Evolutionary conservation across 2,797 vertebrate genomes (phyloP).

Genomic region (Enteromius thamalakanensis): DNA sequence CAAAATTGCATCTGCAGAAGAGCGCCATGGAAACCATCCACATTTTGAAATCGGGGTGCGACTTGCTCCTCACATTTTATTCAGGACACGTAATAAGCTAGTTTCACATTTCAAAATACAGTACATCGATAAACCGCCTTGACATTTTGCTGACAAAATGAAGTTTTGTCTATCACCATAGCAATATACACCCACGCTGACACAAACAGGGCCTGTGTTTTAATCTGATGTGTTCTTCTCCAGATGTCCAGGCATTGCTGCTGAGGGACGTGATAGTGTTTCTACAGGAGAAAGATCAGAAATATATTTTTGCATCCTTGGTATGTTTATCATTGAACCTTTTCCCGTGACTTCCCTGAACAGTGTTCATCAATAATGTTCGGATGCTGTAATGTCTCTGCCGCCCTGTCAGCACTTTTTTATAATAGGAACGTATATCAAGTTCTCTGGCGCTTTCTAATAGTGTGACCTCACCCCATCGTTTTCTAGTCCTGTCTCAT

Average conservation of each 20-base stretch:
- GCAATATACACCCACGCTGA: conserved; percentile 10
- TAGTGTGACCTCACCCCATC: background rate
- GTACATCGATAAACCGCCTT: background rate
- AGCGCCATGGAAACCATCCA: background rate
- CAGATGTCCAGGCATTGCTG: conserved; percentile 91
- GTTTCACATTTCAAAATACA: background rate
- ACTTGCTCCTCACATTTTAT: background rate
- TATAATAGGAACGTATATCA: background rate
- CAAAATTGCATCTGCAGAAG: background rate
- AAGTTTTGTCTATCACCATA: conserved; percentile 4
- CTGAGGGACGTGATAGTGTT: conserved; percentile 89
- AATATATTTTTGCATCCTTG: conserved; percentile 89
- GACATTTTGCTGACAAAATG: background rate
- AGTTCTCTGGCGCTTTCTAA: background rate
- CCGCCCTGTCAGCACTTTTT: background rate
- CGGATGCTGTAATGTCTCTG: conserved; percentile 5
- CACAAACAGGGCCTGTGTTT: conserved; percentile 17
- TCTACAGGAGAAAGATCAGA: conserved; percentile 96
- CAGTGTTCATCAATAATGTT: conserved; percentile 8
- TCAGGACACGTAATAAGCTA: background rate
- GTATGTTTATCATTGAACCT: conserved; percentile 71
- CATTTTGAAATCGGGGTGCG: background rate
- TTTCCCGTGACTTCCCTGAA: background rate
- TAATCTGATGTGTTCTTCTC: conserved; percentile 23
- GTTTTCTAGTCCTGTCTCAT: conserved; percentile 8